Percentiles rank a stretch among this genome's conserved stretches.
These are phyloP conservation scores for Oscheius sp. DNA, from an alignment of 2,888 invertebrate genomes.

Conservation along the genomic window DNA sequence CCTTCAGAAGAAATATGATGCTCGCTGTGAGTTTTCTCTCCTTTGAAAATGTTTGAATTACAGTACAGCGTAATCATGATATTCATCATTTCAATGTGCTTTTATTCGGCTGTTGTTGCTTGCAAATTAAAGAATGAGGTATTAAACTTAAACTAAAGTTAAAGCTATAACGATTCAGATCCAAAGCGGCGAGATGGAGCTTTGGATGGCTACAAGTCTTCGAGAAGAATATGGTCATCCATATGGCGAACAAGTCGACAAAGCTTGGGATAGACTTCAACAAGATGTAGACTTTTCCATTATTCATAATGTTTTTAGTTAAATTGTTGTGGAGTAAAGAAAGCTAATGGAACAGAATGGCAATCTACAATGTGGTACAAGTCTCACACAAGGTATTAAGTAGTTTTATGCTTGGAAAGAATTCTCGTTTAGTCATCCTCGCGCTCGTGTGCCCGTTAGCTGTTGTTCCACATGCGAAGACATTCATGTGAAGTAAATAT, in stretches of 20 bases:
- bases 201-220: conserved; percentile 19
- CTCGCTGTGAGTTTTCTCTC: neutral
- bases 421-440: conserved; percentile 6
- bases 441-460: conserved; percentile 14
- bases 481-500: neutral
- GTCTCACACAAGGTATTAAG: conserved; percentile 7
- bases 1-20: conserved; percentile 10
- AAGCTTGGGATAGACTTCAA: conserved; percentile 21
- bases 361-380: conserved; percentile 22
- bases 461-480: conserved; percentile 22
- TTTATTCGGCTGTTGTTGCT: conserved; percentile 18
- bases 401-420: neutral
- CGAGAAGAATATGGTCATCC: conserved; percentile 24
- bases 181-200: neutral
- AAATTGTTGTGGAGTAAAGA: conserved; percentile 21
- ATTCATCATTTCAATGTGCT: conserved; percentile 12
- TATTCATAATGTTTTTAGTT: neutral
- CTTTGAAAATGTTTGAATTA: neutral
- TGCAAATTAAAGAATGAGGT: conserved; percentile 9
- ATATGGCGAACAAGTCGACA: conserved; percentile 7
- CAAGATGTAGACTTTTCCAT: neutral
- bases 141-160: neutral
- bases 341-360: conserved; percentile 12
- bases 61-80: conserved; percentile 21
- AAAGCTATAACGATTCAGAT: neutral